A percentile compares a stretch with the other conserved stretches of the same genome.
These are phyloP conservation scores for Harpagifer antarcticus DNA, from an alignment of 2,797 vertebrate species.

Conservation along the genomic window DNA sequence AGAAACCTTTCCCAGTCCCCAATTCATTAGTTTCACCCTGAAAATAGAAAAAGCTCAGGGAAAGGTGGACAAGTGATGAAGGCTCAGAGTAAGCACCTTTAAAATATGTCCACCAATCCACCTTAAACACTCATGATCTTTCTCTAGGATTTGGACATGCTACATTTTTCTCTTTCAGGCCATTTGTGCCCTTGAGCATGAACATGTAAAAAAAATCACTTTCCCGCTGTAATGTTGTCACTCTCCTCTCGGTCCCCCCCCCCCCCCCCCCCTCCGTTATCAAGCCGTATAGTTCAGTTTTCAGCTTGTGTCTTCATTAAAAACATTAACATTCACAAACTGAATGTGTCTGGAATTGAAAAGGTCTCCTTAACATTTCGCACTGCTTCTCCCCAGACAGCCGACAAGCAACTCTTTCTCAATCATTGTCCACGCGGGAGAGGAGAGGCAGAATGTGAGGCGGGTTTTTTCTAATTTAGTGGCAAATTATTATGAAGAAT, in stretches of 20 bases:
- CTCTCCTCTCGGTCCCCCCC: slow-evolving; percentile 62
- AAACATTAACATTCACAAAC: slow-evolving; percentile 96
- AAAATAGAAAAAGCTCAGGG: slow-evolving; percentile 81
- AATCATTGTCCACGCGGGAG: slow-evolving; percentile 85
- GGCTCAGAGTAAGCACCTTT: slow-evolving; percentile 70
- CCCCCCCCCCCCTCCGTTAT: slow-evolving; percentile 69
- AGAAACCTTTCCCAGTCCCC: slow-evolving; percentile 79
- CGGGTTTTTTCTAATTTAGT: slow-evolving; percentile 43
- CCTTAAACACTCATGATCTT: slow-evolving; percentile 82
- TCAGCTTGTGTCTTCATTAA: slow-evolving; percentile 95
- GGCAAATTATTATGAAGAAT: slow-evolving; percentile 66
- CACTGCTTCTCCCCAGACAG: slow-evolving; percentile 77
- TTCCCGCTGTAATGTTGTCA: slow-evolving; percentile 42
- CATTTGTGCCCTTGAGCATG: slow-evolving; percentile 42
- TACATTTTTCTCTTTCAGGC: slow-evolving; percentile 44
- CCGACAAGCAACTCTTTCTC: slow-evolving; percentile 92
- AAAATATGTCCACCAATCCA: slow-evolving; percentile 65
- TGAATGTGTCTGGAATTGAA: slow-evolving; percentile 91
- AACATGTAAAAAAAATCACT: slow-evolving; percentile 30
- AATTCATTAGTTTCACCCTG: slow-evolving; percentile 82
- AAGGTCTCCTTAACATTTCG: slow-evolving; percentile 99
- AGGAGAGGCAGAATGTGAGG: slow-evolving; percentile 39
- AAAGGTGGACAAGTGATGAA: slow-evolving; percentile 76
- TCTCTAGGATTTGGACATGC: slow-evolving; percentile 77
- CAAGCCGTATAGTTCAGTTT: slow-evolving; percentile 92